Conservation (phyloP, 2,797 vertebrate species). For the Picus viridis region DNA sequence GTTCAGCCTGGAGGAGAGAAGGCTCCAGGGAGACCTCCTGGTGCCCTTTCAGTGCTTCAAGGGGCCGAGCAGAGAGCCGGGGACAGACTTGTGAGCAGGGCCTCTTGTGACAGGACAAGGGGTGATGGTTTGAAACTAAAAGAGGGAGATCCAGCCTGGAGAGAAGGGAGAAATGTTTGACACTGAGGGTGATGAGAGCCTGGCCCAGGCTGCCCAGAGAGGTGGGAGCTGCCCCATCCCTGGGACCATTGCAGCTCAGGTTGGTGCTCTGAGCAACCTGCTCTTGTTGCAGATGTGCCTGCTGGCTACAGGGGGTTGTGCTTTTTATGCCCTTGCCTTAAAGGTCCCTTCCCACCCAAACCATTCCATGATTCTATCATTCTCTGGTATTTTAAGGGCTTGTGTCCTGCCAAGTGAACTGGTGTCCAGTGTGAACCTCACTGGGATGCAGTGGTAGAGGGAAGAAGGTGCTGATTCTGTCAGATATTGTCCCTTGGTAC, state of each 20-base stretch:
- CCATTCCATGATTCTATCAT: not conserved
- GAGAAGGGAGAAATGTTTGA: no score
- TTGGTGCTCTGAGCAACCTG: not conserved
- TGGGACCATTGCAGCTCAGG: not conserved
- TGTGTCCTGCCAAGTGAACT: not conserved
- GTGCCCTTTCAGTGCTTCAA: no score
- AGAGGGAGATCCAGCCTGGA: no score
- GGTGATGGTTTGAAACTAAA: no score
- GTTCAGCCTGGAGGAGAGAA: no score
- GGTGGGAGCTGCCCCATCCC: not conserved
- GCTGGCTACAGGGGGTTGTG: not conserved
- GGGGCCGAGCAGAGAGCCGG: no score
- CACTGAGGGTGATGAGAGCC: not conserved
- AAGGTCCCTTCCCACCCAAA: not conserved
- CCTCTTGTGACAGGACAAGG: no score
- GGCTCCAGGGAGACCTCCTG: no score
- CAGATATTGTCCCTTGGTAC: fast-evolving
- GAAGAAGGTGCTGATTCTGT: not conserved
- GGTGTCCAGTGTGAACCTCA: not conserved
- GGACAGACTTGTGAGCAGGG: no score
- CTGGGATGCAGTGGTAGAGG: not conserved
- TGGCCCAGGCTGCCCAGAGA: not conserved
- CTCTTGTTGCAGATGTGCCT: not conserved
- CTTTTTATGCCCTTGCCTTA: not conserved
- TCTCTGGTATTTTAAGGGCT: not conserved